Conservation (phyloP, 2,113 vertebrate species). For the Engystomops pustulosus region DNA sequence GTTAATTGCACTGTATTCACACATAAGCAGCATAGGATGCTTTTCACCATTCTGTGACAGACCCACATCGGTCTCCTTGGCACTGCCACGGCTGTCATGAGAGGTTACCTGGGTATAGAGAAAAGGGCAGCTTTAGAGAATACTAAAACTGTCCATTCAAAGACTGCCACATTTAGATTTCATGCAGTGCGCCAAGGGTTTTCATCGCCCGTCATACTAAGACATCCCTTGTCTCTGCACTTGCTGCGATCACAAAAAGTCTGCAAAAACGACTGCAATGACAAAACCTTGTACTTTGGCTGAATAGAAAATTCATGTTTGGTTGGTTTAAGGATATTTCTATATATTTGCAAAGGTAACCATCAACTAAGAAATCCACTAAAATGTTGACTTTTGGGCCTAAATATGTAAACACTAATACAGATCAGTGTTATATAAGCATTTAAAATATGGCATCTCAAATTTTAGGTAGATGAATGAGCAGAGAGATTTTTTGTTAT, state of each 20-base stretch:
- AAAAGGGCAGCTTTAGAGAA: constrained; percentile 23
- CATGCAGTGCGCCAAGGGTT: constrained; percentile 7
- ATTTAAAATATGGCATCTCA: too few relatives aligned
- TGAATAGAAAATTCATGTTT: not conserved
- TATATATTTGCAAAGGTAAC: too few relatives aligned
- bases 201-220: constrained; percentile 11
- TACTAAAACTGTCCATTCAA: constrained; percentile 26
- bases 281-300: constrained; percentile 11
- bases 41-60: constrained; percentile 1
- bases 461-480: too few relatives aligned
- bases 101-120: constrained; percentile 21
- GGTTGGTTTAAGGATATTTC: too few relatives aligned
- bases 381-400: too few relatives aligned
- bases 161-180: constrained; percentile 36
- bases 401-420: too few relatives aligned
- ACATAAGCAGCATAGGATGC: not conserved
- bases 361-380: too few relatives aligned
- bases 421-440: too few relatives aligned
- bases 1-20: not conserved
- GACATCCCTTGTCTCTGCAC: not conserved
- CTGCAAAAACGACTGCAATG: too few relatives aligned
- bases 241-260: too few relatives aligned
- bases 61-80: constrained; percentile 5
- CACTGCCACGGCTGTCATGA: constrained; percentile 25
- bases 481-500: too few relatives aligned